A percentile compares a stretch with the other conserved stretches of the same genome.
phyloP scores from a whole-genome alignment of 2,113 vertebrate genomes.

The Cebus imitator region DNA sequence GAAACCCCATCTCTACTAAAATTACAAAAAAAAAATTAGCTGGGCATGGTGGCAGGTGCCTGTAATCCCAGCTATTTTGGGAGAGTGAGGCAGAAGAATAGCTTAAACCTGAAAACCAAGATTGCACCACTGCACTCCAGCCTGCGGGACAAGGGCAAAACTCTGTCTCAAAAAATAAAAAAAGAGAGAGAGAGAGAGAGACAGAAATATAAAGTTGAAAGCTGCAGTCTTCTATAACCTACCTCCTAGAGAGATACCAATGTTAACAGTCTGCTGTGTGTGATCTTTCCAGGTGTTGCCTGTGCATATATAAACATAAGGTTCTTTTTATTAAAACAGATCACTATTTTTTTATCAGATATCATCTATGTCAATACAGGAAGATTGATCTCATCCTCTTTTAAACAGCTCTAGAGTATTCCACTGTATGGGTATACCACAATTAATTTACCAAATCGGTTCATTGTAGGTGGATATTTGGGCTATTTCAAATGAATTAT shows the following conservation, averaged over 20 bases:
- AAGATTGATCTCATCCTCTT: not conserved
- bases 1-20: too few relatives aligned
- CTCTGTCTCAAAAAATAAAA: too few relatives aligned
- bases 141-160: too few relatives aligned
- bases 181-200: not conserved
- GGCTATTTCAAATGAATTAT: not conserved
- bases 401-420: not conserved
- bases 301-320: not conserved
- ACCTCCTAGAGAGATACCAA: not conserved
- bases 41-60: too few relatives aligned
- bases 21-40: too few relatives aligned
- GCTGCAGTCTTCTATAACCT: not conserved
- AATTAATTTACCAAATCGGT: not conserved
- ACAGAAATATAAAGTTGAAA: not conserved
- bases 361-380: not conserved
- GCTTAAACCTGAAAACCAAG: too few relatives aligned
- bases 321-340: conserved; percentile 13
- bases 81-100: too few relatives aligned
- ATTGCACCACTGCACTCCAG: too few relatives aligned
- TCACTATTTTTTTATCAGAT: not conserved
- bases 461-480: not conserved
- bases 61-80: too few relatives aligned
- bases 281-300: not conserved
- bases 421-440: not conserved
- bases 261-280: not conserved